Percentiles rank a stretch among this genome's conserved stretches.
These are phyloP conservation scores for Ophiothrix spiculata DNA, from an alignment of 35 echinoderm and acorn worm species.

Conservation along the genomic window DNA sequence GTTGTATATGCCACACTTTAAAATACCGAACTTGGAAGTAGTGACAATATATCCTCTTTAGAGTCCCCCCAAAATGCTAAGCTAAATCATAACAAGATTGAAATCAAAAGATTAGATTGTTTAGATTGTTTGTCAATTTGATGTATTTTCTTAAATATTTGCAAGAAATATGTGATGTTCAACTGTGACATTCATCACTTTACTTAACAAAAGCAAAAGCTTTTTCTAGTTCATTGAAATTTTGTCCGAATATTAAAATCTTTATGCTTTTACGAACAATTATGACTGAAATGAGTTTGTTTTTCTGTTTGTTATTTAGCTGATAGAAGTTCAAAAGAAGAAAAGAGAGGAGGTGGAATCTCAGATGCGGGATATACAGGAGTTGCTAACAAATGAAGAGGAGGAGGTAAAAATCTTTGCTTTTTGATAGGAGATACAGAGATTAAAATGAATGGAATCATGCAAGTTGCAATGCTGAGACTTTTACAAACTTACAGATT, in stretches of 20 bases:
- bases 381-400: constrained; percentile 49
- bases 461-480: too few species aligned
- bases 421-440: background rate
- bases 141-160: background rate
- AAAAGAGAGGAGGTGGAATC: constrained; percentile 72
- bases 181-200: background rate
- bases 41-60: too few species aligned
- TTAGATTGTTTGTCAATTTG: too few species aligned
- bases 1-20: background rate
- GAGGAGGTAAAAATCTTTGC: constrained; percentile 33
- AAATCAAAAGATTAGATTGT: too few species aligned
- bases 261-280: too few species aligned
- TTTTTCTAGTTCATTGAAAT: background rate
- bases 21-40: background rate
- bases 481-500: too few species aligned
- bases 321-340: constrained; percentile 60
- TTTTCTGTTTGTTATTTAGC: constrained; percentile 39
- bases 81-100: too few species aligned
- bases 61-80: too few species aligned
- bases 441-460: background rate
- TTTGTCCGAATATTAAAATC: background rate
- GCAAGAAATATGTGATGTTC: background rate
- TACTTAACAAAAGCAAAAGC: background rate
- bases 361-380: constrained; percentile 73
- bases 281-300: background rate